Conservation (phyloP, 2,113 vertebrate genomes). For the Motacilla alba region DNA sequence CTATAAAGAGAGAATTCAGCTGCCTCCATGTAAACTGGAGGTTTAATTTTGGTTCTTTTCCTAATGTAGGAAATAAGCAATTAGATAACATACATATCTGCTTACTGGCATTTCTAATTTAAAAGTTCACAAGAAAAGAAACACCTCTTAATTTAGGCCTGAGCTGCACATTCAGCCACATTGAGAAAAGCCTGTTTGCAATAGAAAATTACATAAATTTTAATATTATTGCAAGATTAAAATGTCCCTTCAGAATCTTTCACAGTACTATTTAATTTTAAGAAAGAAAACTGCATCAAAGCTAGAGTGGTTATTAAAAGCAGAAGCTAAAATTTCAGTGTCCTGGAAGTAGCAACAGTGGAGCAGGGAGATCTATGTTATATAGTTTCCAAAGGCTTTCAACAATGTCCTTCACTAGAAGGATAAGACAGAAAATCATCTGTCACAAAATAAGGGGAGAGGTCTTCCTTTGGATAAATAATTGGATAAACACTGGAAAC, state of each 20-base stretch:
- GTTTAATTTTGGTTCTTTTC: not conserved
- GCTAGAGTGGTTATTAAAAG: not conserved
- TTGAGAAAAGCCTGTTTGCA: not conserved
- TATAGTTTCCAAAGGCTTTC: not conserved
- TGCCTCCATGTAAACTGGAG: not conserved
- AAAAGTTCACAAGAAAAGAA: not conserved
- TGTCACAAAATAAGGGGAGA: not conserved
- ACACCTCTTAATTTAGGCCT: not conserved
- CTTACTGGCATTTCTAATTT: not conserved
- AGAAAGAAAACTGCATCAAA: not conserved
- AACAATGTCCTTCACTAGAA: not conserved
- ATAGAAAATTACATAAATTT: not conserved
- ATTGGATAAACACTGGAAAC: not conserved
- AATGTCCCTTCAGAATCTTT: not conserved
- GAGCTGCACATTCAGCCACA: not conserved
- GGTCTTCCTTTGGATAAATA: not conserved
- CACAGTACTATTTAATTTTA: not conserved
- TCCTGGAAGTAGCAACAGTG: not conserved
- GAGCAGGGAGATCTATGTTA: not conserved
- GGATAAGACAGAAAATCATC: not conserved
- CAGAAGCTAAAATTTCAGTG: not conserved
- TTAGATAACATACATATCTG: not conserved
- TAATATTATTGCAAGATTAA: constrained; percentile 9
- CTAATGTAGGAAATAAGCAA: not conserved
- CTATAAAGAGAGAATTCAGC: not conserved